Conservation (phyloP, 1,140 invertebrate genomes). For the Orchesella cincta region DNA sequence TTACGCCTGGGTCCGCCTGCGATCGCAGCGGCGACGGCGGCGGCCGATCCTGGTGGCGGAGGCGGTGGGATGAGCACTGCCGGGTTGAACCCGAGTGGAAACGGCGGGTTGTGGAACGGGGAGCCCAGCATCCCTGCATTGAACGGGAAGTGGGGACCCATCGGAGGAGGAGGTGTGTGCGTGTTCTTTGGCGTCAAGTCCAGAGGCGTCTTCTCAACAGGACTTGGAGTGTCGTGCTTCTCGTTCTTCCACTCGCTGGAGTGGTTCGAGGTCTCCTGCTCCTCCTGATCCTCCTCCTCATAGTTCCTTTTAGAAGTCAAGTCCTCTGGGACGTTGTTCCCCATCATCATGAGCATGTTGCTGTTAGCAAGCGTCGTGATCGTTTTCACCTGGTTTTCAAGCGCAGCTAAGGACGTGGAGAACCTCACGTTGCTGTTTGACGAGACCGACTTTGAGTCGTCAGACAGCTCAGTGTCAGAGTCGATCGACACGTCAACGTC, state of each 20-base stretch:
- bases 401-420: constrained; percentile 72
- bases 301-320: not conserved
- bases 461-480: not conserved
- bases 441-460: not conserved
- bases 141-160: not conserved
- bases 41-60: constrained; percentile 26
- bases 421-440: constrained; percentile 58
- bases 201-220: too few relatives aligned
- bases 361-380: constrained; percentile 53
- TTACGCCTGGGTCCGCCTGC: not conserved
- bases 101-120: not conserved
- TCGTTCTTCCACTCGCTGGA: not conserved
- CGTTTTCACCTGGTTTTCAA: constrained; percentile 67
- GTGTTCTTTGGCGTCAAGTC: constrained; percentile 2
- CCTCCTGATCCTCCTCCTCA: not conserved
- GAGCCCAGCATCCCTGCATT: constrained; percentile 48
- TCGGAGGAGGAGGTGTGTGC: constrained; percentile 36
- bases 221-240: too few relatives aligned
- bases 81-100: not conserved
- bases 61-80: not conserved
- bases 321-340: not conserved
- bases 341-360: constrained; percentile 1
- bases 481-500: constrained; percentile 58
- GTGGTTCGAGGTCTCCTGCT: not conserved
- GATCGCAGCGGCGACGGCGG: constrained; percentile 20